A percentile compares a stretch with the other conserved stretches of the same genome.
Conservation (phyloP, 35 echinoderm and acorn worm species). For the Chiridota heheva region DNA sequence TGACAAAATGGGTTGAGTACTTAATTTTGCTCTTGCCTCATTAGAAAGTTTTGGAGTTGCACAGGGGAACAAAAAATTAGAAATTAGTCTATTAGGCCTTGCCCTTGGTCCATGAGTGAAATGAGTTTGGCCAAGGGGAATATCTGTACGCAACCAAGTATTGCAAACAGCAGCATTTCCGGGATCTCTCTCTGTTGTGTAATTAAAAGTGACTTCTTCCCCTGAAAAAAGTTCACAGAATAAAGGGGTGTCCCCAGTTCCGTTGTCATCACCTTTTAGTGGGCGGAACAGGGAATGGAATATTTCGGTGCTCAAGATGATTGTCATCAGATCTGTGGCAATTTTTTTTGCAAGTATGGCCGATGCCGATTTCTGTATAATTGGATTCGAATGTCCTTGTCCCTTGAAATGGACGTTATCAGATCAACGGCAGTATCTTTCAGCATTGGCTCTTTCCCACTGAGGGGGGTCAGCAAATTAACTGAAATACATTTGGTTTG, state of each 20-base stretch:
- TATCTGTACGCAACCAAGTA: slow-evolving; percentile 1
- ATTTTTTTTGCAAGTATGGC: neutral
- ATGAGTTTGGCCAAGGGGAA: slow-evolving; percentile 11
- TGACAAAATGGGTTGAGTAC: neutral
- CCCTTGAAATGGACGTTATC: neutral
- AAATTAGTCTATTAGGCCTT: neutral
- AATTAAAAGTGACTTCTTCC: slow-evolving; percentile 3
- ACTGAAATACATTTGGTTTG: neutral
- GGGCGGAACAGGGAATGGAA: slow-evolving; percentile 1
- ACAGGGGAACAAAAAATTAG: neutral
- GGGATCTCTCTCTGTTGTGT: neutral
- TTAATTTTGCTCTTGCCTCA: neutral
- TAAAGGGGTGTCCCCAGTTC: neutral
- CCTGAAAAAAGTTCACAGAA: slow-evolving; percentile 37
- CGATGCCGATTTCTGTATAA: slow-evolving; percentile 3
- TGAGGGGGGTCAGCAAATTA: slow-evolving; percentile 3
- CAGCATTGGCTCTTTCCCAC: neutral
- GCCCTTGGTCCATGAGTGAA: neutral
- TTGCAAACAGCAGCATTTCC: neutral
- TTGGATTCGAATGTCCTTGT: neutral
- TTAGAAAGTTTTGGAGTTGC: neutral
- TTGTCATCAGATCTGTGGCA: neutral
- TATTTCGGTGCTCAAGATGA: neutral
- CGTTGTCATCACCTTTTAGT: neutral
- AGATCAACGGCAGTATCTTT: neutral